phyloP scores from a whole-genome alignment of 2,888 invertebrate species.

The Nesidiocoris tenuis region DNA sequence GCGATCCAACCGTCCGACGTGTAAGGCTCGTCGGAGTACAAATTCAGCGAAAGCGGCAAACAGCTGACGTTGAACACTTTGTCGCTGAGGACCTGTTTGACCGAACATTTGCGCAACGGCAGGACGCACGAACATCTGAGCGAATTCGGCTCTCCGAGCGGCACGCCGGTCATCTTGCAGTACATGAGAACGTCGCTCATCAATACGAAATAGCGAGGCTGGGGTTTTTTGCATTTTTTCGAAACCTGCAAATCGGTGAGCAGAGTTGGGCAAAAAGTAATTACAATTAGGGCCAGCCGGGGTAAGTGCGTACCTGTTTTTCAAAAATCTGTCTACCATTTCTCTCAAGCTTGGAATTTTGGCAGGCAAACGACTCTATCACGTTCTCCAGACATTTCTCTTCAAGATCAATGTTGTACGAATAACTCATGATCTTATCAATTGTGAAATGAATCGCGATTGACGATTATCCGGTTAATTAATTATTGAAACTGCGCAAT shows the following conservation, averaged over 20 bases:
- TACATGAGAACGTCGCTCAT: conserved; percentile 73
- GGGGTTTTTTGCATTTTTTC: conserved; percentile 51
- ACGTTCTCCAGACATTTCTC: too few species aligned
- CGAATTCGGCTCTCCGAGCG: conserved; percentile 61
- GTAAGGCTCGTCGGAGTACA: conserved; percentile 60
- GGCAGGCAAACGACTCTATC: too few species aligned
- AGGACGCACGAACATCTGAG: conserved; percentile 67
- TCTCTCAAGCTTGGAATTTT: too few species aligned
- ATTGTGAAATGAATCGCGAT: too few species aligned
- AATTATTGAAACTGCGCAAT: too few species aligned
- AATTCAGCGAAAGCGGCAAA: conserved; percentile 60
- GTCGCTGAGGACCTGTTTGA: conserved; percentile 60
- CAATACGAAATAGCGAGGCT: conserved; percentile 67
- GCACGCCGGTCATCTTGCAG: conserved; percentile 64
- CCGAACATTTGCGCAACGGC: conserved; percentile 68
- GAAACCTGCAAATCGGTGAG: conserved; percentile 46
- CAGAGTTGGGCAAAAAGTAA: too few species aligned
- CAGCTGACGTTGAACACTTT: conserved; percentile 65
- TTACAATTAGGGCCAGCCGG: too few species aligned
- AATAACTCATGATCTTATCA: too few species aligned
- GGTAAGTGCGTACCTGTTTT: too few species aligned
- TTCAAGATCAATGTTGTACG: too few species aligned
- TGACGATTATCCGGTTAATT: too few species aligned
- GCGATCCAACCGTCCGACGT: conserved; percentile 62
- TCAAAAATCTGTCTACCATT: too few species aligned